phyloP scores from a whole-genome alignment of 2,888 invertebrate genomes.

The Cantharis rustica region DNA sequence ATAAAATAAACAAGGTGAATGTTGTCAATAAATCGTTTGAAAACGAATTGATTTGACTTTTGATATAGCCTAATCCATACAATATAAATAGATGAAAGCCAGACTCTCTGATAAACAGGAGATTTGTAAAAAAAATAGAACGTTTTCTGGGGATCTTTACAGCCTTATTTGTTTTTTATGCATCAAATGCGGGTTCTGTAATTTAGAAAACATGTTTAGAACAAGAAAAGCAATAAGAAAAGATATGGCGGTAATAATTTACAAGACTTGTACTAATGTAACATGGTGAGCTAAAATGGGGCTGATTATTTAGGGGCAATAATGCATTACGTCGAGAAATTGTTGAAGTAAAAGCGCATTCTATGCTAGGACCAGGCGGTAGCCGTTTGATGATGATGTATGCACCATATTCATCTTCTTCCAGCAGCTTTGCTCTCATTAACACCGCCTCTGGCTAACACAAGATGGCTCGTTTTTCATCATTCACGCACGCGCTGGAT shows the following conservation, averaged over 20 bases:
- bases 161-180: constrained; percentile 11
- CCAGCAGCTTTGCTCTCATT: constrained; percentile 44
- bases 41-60: constrained; percentile 5
- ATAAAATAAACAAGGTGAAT: background rate
- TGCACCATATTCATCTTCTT: constrained; percentile 42
- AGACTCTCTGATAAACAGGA: constrained; percentile 11
- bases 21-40: constrained; percentile 1
- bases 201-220: constrained; percentile 17
- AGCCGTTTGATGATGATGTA: constrained; percentile 41
- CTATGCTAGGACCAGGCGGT: constrained; percentile 17
- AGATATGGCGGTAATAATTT: constrained; percentile 18
- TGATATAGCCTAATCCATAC: constrained; percentile 8
- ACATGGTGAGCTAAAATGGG: constrained; percentile 11
- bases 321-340: constrained; percentile 31
- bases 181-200: constrained; percentile 18
- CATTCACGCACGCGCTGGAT: constrained; percentile 44
- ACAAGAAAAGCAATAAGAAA: constrained; percentile 18
- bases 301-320: constrained; percentile 22
- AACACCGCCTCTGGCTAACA: constrained; percentile 47
- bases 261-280: constrained; percentile 17
- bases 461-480: constrained; percentile 50
- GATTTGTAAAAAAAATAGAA: constrained; percentile 12
- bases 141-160: constrained; percentile 6
- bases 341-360: constrained; percentile 27
- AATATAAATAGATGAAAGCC: constrained; percentile 12